Evolutionary conservation across 1,140 invertebrate species (phyloP).

Genomic region (Drosophila pachea): DNA sequence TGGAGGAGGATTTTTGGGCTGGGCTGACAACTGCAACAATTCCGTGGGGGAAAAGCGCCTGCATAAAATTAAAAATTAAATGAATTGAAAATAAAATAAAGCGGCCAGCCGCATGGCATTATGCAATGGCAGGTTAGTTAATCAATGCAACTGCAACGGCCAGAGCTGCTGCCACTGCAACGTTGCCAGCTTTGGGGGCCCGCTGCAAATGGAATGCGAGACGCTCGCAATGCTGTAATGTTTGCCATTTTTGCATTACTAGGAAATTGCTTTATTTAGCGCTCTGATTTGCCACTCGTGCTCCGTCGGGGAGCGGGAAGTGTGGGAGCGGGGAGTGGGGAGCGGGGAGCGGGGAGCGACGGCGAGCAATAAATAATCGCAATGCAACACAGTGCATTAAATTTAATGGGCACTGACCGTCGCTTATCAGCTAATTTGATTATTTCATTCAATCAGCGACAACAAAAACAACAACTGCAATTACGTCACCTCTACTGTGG

Average conservation of each 20-base stretch:
- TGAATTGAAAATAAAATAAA: slow-evolving; percentile 35
- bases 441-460: slow-evolving; percentile 60
- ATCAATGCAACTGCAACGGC: slow-evolving; percentile 61
- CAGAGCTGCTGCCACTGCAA: slow-evolving; percentile 41
- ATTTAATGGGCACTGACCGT: slow-evolving; percentile 23
- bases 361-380: slow-evolving; percentile 24
- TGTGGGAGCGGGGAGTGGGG: too few relatives aligned
- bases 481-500: slow-evolving; percentile 24
- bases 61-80: slow-evolving; percentile 52
- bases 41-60: slow-evolving; percentile 51
- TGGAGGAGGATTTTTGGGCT: slow-evolving; percentile 60
- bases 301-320: too few relatives aligned
- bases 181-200: not conserved
- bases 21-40: slow-evolving; percentile 62
- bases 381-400: slow-evolving; percentile 14
- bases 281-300: slow-evolving; percentile 16
- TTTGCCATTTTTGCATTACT: slow-evolving; percentile 52
- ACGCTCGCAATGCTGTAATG: slow-evolving; percentile 53
- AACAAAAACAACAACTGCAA: slow-evolving; percentile 33
- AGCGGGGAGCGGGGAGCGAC: slow-evolving; percentile 7
- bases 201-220: slow-evolving; percentile 40
- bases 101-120: slow-evolving; percentile 51
- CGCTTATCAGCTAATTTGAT: slow-evolving; percentile 67
- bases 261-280: slow-evolving; percentile 69
- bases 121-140: slow-evolving; percentile 65